Percentiles rank a stretch among this genome's conserved stretches.
Evolutionary conservation across 2,888 invertebrate species (phyloP).

Genomic region (Orthonevra nobilis): DNA sequence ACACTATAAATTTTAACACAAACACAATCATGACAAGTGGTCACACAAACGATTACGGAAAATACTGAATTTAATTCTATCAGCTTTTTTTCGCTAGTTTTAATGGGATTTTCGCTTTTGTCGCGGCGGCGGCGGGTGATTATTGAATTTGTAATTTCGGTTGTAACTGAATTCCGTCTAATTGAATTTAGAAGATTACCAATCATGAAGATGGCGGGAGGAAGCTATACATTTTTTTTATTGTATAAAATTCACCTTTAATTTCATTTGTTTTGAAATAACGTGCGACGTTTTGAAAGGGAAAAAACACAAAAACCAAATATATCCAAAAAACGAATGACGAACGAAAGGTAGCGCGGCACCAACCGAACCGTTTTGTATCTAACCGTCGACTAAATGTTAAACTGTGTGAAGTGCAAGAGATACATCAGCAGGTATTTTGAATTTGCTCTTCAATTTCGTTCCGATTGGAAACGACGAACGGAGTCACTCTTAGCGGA

Average conservation of each 20-base stretch:
- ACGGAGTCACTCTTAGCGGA: slow-evolving; percentile 35
- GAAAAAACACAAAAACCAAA: slow-evolving; percentile 30
- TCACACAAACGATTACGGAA: slow-evolving; percentile 53
- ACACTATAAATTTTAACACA: slow-evolving; percentile 34
- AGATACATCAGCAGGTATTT: slow-evolving; percentile 60
- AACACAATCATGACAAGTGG: slow-evolving; percentile 43
- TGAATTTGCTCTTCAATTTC: slow-evolving; percentile 45
- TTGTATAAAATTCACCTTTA: slow-evolving; percentile 1
- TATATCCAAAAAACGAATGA: slow-evolving; percentile 47
- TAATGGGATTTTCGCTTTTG: slow-evolving; percentile 52
- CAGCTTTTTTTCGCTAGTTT: slow-evolving; percentile 37
- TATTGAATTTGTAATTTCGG: slow-evolving; percentile 25
- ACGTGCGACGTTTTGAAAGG: slow-evolving; percentile 26
- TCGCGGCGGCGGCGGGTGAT: slow-evolving; percentile 1
- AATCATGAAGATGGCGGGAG: too few species aligned
- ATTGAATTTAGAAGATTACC: slow-evolving; percentile 19
- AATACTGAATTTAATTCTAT: slow-evolving; percentile 49
- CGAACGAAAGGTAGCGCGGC: slow-evolving; percentile 47
- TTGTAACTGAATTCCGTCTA: slow-evolving; percentile 40
- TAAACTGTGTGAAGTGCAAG: slow-evolving; percentile 42
- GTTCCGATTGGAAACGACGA: slow-evolving; percentile 12
- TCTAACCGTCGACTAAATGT: slow-evolving; percentile 66
- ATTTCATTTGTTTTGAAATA: slow-evolving; percentile 4
- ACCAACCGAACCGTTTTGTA: slow-evolving; percentile 66
- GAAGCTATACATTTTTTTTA: neutral